phyloP scores from a whole-genome alignment of 30 jellyfish, hydroid and myxozoan species.

The Sanderia malayensis region DNA sequence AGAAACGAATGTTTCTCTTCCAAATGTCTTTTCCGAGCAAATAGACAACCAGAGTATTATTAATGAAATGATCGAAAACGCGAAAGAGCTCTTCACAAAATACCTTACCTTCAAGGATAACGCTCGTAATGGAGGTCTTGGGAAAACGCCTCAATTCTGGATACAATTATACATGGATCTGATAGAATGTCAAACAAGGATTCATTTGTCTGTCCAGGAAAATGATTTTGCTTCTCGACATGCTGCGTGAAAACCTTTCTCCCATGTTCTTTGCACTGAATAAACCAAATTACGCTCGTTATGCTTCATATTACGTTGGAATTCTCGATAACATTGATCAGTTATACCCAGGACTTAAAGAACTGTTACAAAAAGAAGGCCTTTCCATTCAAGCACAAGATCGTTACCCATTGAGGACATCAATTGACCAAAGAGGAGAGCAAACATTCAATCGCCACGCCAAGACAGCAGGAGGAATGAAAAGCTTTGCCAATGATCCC shows the following conservation, averaged over 20 bases:
- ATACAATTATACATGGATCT: not conserved
- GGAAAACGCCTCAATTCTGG: constrained; percentile 21
- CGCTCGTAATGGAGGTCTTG: not conserved
- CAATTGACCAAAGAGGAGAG: constrained; percentile 24
- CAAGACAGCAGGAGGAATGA: constrained; percentile 8
- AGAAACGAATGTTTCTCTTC: too few relatives aligned
- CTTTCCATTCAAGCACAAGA: constrained; percentile 14
- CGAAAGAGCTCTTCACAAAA: not conserved
- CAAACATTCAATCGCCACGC: constrained; percentile 22
- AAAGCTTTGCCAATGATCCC: not conserved
- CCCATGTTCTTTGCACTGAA: constrained; percentile 15
- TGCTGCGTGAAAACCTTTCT: not conserved
- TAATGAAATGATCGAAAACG: not conserved
- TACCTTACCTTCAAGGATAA: not conserved
- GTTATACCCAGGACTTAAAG: constrained; percentile 2
- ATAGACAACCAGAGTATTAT: not conserved
- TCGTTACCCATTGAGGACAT: not conserved
- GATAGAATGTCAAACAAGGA: not conserved
- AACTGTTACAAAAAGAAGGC: not conserved
- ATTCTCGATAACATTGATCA: constrained; percentile 8
- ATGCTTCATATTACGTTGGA: not conserved
- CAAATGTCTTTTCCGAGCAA: not conserved
- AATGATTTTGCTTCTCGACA: not conserved
- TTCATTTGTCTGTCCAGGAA: not conserved
- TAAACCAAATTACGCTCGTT: constrained; percentile 17